A percentile compares a stretch with the other conserved stretches of the same genome.
phyloP scores from a whole-genome alignment of 1,140 invertebrate genomes.

The Platyscapa corneri region DNA sequence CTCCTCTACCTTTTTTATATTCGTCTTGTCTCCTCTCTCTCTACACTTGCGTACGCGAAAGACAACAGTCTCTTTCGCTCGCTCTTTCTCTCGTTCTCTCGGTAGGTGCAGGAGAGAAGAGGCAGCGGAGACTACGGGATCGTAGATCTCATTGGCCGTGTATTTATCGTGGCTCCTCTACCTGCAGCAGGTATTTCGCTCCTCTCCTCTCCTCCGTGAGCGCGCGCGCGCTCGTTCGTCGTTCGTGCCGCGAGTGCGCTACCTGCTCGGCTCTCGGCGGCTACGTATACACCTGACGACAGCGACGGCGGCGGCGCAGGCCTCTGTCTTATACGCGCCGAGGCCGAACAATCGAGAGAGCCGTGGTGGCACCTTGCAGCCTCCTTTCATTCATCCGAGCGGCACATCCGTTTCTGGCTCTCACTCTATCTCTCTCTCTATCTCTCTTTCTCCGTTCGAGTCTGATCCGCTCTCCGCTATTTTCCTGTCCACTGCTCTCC shows the following conservation, averaged over 20 bases:
- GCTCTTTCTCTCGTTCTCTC: neutral
- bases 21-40: conserved; percentile 14
- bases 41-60: conserved; percentile 14
- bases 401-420: conserved; percentile 49
- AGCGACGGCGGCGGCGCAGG: conserved; percentile 17
- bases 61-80: conserved; percentile 10
- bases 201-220: conserved; percentile 26
- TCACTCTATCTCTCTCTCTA: conserved; percentile 1
- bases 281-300: conserved; percentile 51
- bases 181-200: conserved; percentile 33
- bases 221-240: neutral
- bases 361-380: conserved; percentile 47
- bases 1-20: conserved; percentile 23
- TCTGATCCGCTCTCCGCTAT: neutral
- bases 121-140: conserved; percentile 36
- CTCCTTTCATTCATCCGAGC: conserved; percentile 49
- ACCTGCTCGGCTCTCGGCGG: conserved; percentile 43
- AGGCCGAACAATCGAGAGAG: conserved; percentile 47
- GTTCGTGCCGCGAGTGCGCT: conserved; percentile 50
- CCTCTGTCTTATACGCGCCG: conserved; percentile 37
- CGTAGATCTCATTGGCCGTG: conserved; percentile 42
- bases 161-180: conserved; percentile 47
- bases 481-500: too few species aligned
- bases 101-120: conserved; percentile 11
- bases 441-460: conserved; percentile 31